These are phyloP conservation scores for Pogonocichla stellata DNA, from an alignment of 2,113 vertebrate species.

Conservation along the genomic window DNA sequence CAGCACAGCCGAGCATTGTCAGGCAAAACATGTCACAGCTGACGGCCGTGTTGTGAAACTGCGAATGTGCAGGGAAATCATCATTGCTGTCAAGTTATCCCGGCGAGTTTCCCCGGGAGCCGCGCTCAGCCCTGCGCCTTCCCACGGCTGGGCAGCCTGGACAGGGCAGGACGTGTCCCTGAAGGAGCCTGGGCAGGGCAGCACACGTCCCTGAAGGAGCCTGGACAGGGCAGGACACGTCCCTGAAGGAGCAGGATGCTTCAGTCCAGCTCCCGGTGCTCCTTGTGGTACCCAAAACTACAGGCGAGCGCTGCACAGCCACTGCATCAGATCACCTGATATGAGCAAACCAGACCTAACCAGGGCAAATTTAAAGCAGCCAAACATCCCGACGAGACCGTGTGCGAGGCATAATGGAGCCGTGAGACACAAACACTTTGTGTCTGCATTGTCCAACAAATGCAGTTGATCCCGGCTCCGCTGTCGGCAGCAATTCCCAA, in stretches of 20 bases:
- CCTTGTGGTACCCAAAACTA: constrained; percentile 48
- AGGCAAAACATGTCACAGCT: constrained; percentile 37
- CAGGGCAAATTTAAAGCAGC: constrained; percentile 33
- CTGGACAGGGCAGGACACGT: background rate
- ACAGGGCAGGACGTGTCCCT: background rate
- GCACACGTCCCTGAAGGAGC: background rate
- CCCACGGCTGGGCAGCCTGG: constrained; percentile 18
- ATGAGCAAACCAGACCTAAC: constrained; percentile 29
- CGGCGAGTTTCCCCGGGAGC: background rate
- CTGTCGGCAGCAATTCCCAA: constrained; percentile 11
- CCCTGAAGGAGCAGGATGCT: background rate
- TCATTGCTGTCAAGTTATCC: background rate
- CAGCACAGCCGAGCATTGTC: background rate
- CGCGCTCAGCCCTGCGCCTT: constrained; percentile 67
- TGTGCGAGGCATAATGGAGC: constrained; percentile 45
- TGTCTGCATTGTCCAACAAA: constrained; percentile 41
- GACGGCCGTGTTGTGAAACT: constrained; percentile 1
- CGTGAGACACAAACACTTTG: constrained; percentile 18
- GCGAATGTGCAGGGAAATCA: background rate
- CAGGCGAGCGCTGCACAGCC: constrained; percentile 42
- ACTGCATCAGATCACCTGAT: constrained; percentile 60
- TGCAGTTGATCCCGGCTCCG: constrained; percentile 28
- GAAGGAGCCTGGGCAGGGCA: background rate
- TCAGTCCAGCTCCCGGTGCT: constrained; percentile 2
- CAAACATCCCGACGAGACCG: background rate